Evolutionary conservation across 2,113 vertebrate genomes (phyloP), one percentile per base, ranked within the genome.

Genomic region (Anolis sagrei): DNA sequence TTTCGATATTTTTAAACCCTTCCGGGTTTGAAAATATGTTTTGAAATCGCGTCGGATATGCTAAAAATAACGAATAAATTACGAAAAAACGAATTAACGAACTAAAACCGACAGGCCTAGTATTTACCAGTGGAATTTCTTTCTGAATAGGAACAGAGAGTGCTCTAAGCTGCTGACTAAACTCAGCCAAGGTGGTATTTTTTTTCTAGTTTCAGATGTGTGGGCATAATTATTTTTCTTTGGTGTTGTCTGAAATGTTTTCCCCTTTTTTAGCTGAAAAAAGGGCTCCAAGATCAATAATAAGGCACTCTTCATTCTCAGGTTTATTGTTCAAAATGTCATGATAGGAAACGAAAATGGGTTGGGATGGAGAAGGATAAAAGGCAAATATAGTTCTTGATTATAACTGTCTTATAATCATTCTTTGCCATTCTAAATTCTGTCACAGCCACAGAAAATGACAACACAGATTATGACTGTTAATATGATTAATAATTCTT

Each of bases 381-480:
- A 69, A 34, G 36, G 34, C 18, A 74, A 44, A 29, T 25, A 68
- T 27, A 74, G 21, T 74, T 44, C 36, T 74, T 74, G 25, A 23
- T 74, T 23, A 39, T 36, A 9, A 39, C 1, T 21, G 21, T 39
- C 36, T 25, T 44, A 39, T 44, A 44, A 25, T 23, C 21, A 39
- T 8, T 21, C 23, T 8, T 7, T 39, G 19, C 32, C n/a, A 51
- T 89, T 88, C 90, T 91, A 92, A 58, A 91, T 88, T 86, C 90
- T 83, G 81, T 86, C 80, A 92, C 78, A 93, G 84, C 88, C 90
- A 87, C 90, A 91, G 90, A 91, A 93, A 91, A 91, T 85, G 89
- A 91, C 91, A 92, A 93, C 90, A 93, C 88, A 92, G 91, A 95
- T 92, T 93, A 94, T 93, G 93, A 92, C 88, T 85, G 90, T 93